Base-by-base conservation (phyloP, 2,888 invertebrate genomes). In the Alloplasta piceator region DNA sequence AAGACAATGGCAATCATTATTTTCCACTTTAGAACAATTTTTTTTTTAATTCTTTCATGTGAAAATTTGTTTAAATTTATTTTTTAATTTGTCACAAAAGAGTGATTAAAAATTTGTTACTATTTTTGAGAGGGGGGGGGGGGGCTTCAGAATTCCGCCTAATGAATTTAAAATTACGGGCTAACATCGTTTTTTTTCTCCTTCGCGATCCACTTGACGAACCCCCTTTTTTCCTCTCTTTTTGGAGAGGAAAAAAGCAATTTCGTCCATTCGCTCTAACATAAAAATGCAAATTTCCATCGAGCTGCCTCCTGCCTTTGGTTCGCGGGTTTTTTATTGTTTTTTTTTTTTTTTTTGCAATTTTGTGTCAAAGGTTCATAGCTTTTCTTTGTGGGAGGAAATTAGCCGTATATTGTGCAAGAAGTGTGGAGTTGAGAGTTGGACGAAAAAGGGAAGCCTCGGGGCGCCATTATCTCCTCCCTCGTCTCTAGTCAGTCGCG, bases 161-260 rank as follows among this genome's bases (percentile, higher is more conserved):
- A 89, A 90, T 90, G 90, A 90, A 89, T 90, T 89, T 90, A 86
- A 87, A 89, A 89, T 88, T 85, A 89, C 85, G 85, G 85, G 83
- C 77, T 84, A 63, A 64, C 50, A 16, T 85, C 86, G 85, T 84
- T 87, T 82, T 78, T 58, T 48, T 67, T 60, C 9, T 61, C 12
- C 46, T 43, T 41, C 73, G 41, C 74, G 43, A 82, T 63, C 52
- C 60, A 14, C 41, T 39, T 10, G 71, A 58, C 10, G 66, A 43
- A 50, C 71, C 68, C 64, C n/a, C n/a, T 74, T 73, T 58, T 68
- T 56, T 55, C 14, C 66, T 66, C 63, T 39, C 52, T 55, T 60
- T 50, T 6, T 10, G 50, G 7, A 41, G 43, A n/a, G 56, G 39
- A 71, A 55, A 60, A 73, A 74, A 63, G 60, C 50, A 81, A 79